Evolutionary conservation across 2,888 invertebrate species (phyloP).

Genomic region (Brenthis hecate): DNA sequence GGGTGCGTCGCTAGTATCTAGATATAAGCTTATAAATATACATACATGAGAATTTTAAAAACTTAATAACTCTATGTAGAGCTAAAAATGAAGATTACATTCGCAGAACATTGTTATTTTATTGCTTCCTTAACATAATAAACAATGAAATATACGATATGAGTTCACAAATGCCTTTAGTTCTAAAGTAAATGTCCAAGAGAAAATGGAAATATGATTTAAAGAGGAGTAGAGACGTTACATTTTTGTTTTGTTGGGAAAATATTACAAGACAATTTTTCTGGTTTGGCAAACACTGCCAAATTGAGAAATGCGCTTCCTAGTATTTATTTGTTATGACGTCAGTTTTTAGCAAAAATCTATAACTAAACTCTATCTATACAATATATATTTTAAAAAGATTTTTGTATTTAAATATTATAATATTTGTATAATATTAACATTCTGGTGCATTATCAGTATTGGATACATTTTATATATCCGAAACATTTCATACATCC

Average conservation of each 20-base stretch:
- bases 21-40: too few relatives aligned
- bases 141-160: constrained; percentile 23
- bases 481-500: too few relatives aligned
- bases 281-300: constrained; percentile 17
- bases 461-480: too few relatives aligned
- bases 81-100: constrained; percentile 2
- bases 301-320: constrained; percentile 1
- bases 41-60: too few relatives aligned
- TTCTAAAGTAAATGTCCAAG: constrained; percentile 26
- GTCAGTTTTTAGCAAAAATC: too few relatives aligned
- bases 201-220: constrained; percentile 18
- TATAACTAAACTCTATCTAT: too few relatives aligned
- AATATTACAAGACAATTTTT: constrained; percentile 5
- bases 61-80: background rate
- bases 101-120: constrained; percentile 4
- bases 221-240: constrained; percentile 5
- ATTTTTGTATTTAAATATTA: too few relatives aligned
- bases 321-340: too few relatives aligned
- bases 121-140: constrained; percentile 14
- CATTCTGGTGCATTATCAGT: too few relatives aligned
- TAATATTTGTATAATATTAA: too few relatives aligned
- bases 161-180: constrained; percentile 31
- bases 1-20: too few relatives aligned
- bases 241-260: constrained; percentile 3
- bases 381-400: too few relatives aligned